Conservation (phyloP, 2,888 invertebrate genomes). For the Tridacna crocea region DNA sequence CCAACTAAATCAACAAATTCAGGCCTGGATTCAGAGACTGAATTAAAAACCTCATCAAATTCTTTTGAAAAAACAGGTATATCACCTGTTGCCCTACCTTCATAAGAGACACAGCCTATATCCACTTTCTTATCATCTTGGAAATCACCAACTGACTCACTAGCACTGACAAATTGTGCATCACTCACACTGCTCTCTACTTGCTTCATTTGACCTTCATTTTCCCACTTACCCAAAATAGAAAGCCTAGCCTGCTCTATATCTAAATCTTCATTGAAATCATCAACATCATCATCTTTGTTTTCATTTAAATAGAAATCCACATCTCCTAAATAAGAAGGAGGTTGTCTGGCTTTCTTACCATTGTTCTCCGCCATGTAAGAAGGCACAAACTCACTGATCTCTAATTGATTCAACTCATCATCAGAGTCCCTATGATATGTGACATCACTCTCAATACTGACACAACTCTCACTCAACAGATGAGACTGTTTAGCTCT, state of each 20-base stretch:
- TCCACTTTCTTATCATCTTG: not conserved
- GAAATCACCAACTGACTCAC: constrained; percentile 20
- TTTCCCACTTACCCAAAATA: not conserved
- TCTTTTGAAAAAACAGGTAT: not conserved
- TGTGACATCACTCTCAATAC: constrained; percentile 56
- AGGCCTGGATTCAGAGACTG: constrained; percentile 24
- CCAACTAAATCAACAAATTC: constrained; percentile 8
- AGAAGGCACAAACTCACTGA: constrained; percentile 28
- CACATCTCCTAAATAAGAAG: not conserved
- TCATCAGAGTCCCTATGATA: constrained; percentile 62
- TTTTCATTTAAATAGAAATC: constrained; percentile 9
- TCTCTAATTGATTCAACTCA: constrained; percentile 29
- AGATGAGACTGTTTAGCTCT: not conserved
- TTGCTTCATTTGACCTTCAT: not conserved
- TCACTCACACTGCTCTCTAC: constrained; percentile 10
- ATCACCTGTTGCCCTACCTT: not conserved
- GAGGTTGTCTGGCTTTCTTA: not conserved
- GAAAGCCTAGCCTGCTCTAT: not conserved
- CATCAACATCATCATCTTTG: constrained; percentile 10
- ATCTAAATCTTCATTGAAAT: constrained; percentile 9
- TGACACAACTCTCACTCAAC: constrained; percentile 44
- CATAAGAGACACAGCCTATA: not conserved
- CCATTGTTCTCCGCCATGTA: constrained; percentile 25
- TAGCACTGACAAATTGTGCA: constrained; percentile 2
- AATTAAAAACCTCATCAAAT: constrained; percentile 53